Conservation (phyloP, 2,113 vertebrate species). For the Colaptes auratus region DNA sequence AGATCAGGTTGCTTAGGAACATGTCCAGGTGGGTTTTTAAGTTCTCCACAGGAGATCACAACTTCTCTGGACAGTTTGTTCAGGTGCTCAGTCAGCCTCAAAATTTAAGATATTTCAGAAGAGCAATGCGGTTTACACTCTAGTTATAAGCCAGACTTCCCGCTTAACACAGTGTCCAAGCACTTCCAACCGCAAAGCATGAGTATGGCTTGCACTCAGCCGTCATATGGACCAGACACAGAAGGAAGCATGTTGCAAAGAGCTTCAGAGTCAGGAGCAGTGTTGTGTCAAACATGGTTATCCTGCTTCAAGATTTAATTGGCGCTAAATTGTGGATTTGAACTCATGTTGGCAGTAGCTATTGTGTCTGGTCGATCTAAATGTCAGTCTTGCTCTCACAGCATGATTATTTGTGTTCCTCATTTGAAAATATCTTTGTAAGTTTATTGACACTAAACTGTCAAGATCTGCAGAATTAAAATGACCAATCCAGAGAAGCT, state of each 20-base stretch:
- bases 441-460: not conserved
- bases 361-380: fast-evolving
- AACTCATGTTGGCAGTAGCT: not conserved
- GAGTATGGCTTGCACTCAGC: not conserved
- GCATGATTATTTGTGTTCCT: not conserved
- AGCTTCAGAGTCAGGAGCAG: not conserved
- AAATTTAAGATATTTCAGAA: not conserved
- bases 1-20: too few species aligned
- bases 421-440: not conserved
- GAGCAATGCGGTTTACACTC: not conserved
- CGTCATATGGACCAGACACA: too few species aligned
- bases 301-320: not conserved
- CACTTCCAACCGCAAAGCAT: not conserved
- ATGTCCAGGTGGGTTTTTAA: too few species aligned
- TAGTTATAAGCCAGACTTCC: not conserved
- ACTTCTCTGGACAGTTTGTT: too few species aligned
- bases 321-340: not conserved
- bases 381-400: not conserved
- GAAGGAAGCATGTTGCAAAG: not conserved
- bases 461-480: not conserved
- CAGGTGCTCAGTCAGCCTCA: too few species aligned
- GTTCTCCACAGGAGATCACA: too few species aligned
- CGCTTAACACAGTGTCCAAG: not conserved
- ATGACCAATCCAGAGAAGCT: not conserved
- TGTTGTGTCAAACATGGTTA: not conserved